Conservation (phyloP, 2,113 vertebrate genomes). For the Steatornis caripensis region DNA sequence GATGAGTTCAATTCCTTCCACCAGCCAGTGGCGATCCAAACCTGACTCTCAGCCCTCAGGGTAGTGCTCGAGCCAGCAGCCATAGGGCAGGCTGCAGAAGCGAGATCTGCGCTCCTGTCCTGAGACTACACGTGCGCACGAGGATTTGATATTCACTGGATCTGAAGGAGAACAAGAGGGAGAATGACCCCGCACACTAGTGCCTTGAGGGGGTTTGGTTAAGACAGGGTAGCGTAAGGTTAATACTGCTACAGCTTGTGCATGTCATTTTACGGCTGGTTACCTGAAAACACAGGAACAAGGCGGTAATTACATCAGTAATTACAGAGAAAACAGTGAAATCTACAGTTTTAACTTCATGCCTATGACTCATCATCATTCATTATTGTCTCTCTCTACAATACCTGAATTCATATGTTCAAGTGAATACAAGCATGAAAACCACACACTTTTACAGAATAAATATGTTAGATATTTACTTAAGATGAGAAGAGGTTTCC, state of each 20-base stretch:
- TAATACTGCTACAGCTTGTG: background rate
- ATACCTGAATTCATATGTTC: background rate
- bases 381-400: background rate
- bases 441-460: background rate
- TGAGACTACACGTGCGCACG: too few relatives aligned
- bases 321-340: background rate
- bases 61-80: background rate
- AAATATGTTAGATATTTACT: background rate
- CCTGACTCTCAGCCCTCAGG: rapidly evolving
- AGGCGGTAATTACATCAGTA: background rate
- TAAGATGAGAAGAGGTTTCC: background rate
- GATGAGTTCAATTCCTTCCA: background rate
- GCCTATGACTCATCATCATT: background rate
- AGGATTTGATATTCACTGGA: background rate
- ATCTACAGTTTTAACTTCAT: background rate
- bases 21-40: background rate
- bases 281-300: background rate
- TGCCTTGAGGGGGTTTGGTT: background rate
- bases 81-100: background rate
- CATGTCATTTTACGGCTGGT: background rate
- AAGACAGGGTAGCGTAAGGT: background rate
- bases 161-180: background rate
- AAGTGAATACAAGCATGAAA: background rate
- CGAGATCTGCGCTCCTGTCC: background rate
- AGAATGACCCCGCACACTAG: background rate